These are phyloP conservation scores for Apeira syringaria DNA, from an alignment of 2,888 invertebrate species.

Conservation along the genomic window DNA sequence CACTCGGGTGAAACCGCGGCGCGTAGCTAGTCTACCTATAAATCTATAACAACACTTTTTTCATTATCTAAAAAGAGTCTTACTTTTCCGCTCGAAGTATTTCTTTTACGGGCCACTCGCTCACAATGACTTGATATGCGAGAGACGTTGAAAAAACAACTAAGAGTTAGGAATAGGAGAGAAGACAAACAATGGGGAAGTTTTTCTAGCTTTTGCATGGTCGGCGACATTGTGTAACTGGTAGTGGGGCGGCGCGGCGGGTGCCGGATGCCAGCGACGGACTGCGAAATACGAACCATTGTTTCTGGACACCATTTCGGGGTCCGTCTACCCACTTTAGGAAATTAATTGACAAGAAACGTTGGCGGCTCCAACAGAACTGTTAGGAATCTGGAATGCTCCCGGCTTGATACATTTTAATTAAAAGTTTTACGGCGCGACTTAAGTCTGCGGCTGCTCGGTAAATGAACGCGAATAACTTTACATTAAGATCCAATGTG, in stretches of 20 bases:
- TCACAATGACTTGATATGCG: constrained; percentile 44
- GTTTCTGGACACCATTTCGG: constrained; percentile 61
- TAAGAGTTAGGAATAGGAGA: constrained; percentile 64
- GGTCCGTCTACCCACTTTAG: constrained; percentile 67
- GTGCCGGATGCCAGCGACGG: constrained; percentile 50
- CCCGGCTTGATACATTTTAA: constrained; percentile 72
- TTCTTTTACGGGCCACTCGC: constrained; percentile 38
- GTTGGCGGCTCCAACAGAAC: constrained; percentile 62
- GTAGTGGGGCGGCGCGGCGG: constrained; percentile 49
- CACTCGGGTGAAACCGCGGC: too few species aligned
- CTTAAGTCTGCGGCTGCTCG: constrained; percentile 54
- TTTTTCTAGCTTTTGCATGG: constrained; percentile 67
- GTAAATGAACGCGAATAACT: constrained; percentile 55
- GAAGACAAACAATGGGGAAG: constrained; percentile 60
- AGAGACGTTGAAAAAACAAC: constrained; percentile 56
- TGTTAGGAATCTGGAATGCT: constrained; percentile 59
- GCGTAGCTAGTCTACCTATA: too few species aligned
- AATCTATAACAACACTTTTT: too few species aligned
- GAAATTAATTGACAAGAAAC: constrained; percentile 75
- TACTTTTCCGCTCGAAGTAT: constrained; percentile 5
- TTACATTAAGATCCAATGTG: constrained; percentile 44
- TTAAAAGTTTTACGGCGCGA: constrained; percentile 70
- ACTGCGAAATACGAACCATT: constrained; percentile 62
- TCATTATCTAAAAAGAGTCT: too few species aligned
- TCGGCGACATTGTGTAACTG: constrained; percentile 64